Base-by-base conservation (phyloP, 1,140 invertebrate species). In the Drosophila bocqueti region DNA sequence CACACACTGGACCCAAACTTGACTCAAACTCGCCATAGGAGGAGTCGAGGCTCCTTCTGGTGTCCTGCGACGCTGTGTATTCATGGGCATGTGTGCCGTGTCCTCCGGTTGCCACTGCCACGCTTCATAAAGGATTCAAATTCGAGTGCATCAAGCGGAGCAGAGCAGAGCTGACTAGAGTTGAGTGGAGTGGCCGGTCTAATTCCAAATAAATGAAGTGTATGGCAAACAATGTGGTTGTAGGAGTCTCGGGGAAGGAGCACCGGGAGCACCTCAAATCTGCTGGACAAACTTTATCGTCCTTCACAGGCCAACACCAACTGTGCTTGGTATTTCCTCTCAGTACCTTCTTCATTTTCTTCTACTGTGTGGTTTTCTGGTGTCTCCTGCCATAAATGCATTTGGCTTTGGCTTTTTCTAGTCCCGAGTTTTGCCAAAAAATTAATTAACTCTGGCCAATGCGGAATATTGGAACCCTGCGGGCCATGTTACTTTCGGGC, bases 161-260 rank as follows among this genome's bases (percentile, higher is more conserved):
- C 66, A 40, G 62, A 45, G 58, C 66, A 24, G 55, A 24, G 34
- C 34, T 0, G 50, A 50, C 26, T 31, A 50, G 64, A 50, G 58
- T 49, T 11, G 49, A 65, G 62, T 61, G 45, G 63, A 81, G 87
- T 79, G 74, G 69, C 71, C 66, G 64, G 67, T 79, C 79, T 91
- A 91, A 91, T 91, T 84, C 89, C 83, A 91, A 91, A 91, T 91
- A 91, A 91, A 91, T 91, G 89, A 91, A 91, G 89, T 91, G 83
- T 84, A 90, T 84, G 81, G 81, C 86, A 90, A 90, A 90, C 85
- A 90, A 90, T 90, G 85, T 82, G 81, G 83, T 64, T 54, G 36
- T 36, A 43, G 50, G 38, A 31, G 34, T n/a, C 18, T 15, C 47
- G 7, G 11, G 24, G 36, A 38, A 11, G 45, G 47, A 31, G 46